Evolutionary conservation across 1,140 invertebrate species (phyloP).

Genomic region (Achatina immaculata): DNA sequence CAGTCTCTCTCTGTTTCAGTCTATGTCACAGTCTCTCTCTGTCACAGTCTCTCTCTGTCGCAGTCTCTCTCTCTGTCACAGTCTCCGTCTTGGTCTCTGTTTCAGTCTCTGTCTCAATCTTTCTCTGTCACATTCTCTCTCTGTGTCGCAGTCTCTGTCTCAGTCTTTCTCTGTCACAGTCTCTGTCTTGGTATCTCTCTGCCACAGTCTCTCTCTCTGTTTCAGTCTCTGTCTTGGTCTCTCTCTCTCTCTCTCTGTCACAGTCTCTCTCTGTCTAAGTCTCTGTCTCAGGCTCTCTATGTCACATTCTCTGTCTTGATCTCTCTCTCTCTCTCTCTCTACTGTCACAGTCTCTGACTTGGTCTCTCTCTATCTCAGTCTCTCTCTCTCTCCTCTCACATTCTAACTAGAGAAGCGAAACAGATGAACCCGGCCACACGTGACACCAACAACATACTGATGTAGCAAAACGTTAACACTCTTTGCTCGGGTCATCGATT

Average conservation of each 20-base stretch:
- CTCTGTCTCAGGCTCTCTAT: conserved; percentile 13
- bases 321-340: not conserved
- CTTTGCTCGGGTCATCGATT: too few relatives aligned
- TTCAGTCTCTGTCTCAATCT: not conserved
- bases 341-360: not conserved
- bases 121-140: conserved; percentile 17
- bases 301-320: not conserved
- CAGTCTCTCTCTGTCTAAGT: conserved; percentile 7
- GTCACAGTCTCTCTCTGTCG: not conserved
- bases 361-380: not conserved
- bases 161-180: not conserved
- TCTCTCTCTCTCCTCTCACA: conserved; percentile 2
- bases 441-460: too few relatives aligned
- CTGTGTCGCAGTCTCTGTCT: conserved; percentile 16
- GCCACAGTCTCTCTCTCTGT: conserved; percentile 12
- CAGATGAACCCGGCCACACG: too few relatives aligned
- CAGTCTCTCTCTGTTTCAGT: not conserved
- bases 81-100: not conserved
- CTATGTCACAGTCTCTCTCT: not conserved
- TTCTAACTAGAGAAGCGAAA: too few relatives aligned
- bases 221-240: not conserved
- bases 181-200: conserved; percentile 1
- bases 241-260: not conserved
- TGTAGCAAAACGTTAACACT: too few relatives aligned
- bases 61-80: not conserved